A percentile compares a stretch with the other conserved stretches of the same genome.
Evolutionary conservation across 2,797 vertebrate genomes (phyloP).

Genomic region (Gobionotothen gibberifrons): DNA sequence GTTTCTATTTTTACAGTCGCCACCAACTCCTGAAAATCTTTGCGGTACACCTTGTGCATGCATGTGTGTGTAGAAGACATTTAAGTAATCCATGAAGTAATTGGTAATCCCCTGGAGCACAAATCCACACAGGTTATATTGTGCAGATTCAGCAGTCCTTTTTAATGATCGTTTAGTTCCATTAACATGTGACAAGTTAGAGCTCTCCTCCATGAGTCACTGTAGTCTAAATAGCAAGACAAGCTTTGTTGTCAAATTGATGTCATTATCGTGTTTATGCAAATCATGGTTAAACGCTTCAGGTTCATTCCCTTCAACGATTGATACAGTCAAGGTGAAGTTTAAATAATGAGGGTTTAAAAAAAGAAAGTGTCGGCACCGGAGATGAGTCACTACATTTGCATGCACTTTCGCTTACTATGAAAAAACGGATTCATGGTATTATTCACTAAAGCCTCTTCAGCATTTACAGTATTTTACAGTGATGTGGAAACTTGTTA

Average conservation of each 20-base stretch:
- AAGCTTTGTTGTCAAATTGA: neutral
- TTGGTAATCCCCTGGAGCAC: conserved; percentile 14
- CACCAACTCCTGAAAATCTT: neutral
- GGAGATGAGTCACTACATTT: neutral
- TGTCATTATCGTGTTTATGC: conserved; percentile 3
- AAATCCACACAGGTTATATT: conserved; percentile 12
- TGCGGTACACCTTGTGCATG: neutral
- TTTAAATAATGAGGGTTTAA: conserved; percentile 14
- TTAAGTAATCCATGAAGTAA: conserved; percentile 8
- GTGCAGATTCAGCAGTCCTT: conserved; percentile 30
- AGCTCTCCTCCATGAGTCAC: neutral
- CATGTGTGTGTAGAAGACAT: conserved; percentile 4
- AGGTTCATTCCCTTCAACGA: neutral
- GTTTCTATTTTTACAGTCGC: conserved; percentile 19
- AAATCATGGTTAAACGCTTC: conserved; percentile 6
- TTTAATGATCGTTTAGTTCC: conserved; percentile 5
- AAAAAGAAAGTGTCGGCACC: neutral
- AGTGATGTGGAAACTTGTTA: neutral
- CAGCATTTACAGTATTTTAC: neutral
- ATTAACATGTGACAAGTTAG: conserved; percentile 13
- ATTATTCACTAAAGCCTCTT: neutral
- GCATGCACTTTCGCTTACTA: neutral
- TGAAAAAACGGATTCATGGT: neutral
- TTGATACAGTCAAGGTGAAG: neutral
- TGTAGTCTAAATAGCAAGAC: neutral